phyloP scores from a whole-genome alignment of 2,888 invertebrate species.

The Drosophila anomalata region DNA sequence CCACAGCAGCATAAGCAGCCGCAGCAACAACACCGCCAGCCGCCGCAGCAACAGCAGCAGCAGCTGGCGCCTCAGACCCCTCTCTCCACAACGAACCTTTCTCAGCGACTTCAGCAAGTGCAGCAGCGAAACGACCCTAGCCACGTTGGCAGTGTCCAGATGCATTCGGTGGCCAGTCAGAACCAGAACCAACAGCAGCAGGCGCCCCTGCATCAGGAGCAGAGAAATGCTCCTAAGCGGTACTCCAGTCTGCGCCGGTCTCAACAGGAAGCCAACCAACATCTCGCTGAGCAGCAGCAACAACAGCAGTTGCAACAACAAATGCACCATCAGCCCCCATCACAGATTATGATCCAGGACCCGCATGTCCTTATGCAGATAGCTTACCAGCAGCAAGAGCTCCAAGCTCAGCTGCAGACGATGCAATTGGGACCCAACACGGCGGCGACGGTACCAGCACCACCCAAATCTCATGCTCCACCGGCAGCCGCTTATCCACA shows the following conservation, averaged over 20 bases:
- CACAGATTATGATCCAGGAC: constrained; percentile 77
- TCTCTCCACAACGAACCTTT: constrained; percentile 71
- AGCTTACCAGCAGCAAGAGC: constrained; percentile 79
- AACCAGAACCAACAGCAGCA: constrained; percentile 69
- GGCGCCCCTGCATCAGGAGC: constrained; percentile 55
- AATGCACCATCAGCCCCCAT: constrained; percentile 62
- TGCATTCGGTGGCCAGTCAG: constrained; percentile 82
- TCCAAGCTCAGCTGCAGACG: constrained; percentile 79
- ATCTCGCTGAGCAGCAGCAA: constrained; percentile 65
- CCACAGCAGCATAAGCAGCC: constrained; percentile 66
- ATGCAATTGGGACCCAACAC: constrained; percentile 70
- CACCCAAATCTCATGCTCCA: constrained; percentile 56
- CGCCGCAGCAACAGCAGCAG: constrained; percentile 41
- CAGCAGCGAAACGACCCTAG: constrained; percentile 83
- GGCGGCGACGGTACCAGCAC: constrained; percentile 54
- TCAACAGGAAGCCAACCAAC: constrained; percentile 79
- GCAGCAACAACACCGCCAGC: constrained; percentile 44
- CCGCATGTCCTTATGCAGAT: constrained; percentile 79
- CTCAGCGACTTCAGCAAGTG: constrained; percentile 82
- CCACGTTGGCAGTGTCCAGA: constrained; percentile 83
- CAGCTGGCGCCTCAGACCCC: constrained; percentile 33
- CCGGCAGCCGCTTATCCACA: constrained; percentile 67
- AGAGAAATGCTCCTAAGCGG: constrained; percentile 86
- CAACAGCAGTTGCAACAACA: constrained; percentile 68
- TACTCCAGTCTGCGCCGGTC: constrained; percentile 87